These are phyloP conservation scores for Dendronephthya gigantea DNA, from an alignment of 64 coral and sea anemone genomes.

Conservation along the genomic window DNA sequence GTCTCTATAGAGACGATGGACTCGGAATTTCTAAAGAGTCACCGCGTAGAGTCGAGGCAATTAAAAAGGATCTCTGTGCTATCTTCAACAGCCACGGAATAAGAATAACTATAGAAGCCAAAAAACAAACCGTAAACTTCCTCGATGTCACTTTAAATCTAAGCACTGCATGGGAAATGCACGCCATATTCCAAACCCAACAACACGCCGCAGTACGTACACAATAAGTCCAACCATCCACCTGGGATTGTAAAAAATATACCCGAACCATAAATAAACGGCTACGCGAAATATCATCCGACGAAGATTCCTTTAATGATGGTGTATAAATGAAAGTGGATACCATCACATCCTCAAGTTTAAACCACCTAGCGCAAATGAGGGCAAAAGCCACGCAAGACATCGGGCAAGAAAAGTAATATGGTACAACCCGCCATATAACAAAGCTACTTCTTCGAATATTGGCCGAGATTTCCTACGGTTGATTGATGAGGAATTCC, in stretches of 20 bases:
- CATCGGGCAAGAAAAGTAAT: not conserved
- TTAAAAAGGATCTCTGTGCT: not conserved
- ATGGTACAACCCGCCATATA: constrained; percentile 4
- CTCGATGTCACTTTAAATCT: not conserved
- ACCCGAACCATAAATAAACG: not conserved
- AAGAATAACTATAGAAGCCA: not conserved
- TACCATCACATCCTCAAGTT: not conserved
- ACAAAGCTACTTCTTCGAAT: not conserved
- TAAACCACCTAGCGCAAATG: not conserved
- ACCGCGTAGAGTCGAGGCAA: not conserved
- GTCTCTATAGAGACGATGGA: not conserved
- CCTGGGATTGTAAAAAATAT: not conserved
- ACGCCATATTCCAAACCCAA: not conserved
- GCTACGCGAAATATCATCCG: not conserved
- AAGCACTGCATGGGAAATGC: not conserved
- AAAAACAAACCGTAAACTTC: not conserved
- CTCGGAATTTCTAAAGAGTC: not conserved
- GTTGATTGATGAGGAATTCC: not conserved
- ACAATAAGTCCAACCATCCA: not conserved
- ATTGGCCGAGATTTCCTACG: not conserved
- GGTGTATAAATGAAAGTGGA: too few relatives aligned
- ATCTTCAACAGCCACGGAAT: not conserved
- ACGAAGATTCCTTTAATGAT: not conserved
- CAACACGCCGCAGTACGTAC: not conserved
- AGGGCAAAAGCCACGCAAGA: not conserved